Conservation (phyloP, 1,140 invertebrate genomes). For the Drosophila repletoides region DNA sequence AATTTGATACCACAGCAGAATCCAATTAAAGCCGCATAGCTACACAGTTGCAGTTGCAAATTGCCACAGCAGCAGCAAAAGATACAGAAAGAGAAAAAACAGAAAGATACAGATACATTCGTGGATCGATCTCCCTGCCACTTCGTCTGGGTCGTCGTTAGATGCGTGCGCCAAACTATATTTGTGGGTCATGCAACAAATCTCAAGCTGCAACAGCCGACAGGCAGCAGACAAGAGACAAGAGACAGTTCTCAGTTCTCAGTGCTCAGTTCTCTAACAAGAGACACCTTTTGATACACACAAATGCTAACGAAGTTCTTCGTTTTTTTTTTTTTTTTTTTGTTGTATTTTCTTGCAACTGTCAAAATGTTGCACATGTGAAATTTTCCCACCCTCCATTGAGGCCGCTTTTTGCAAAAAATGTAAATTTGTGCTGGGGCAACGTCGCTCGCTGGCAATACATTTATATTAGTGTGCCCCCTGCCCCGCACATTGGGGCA, state of each 20-base stretch:
- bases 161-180: constrained; percentile 72
- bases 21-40: constrained; percentile 70
- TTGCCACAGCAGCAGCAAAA: constrained; percentile 37
- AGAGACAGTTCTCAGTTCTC: background rate
- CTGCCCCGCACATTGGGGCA: no score
- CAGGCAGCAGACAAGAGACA: constrained; percentile 40
- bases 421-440: constrained; percentile 68
- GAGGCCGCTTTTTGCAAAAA: constrained; percentile 57
- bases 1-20: constrained; percentile 70
- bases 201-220: constrained; percentile 42
- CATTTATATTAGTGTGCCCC: constrained; percentile 76
- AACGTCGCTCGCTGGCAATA: constrained; percentile 41
- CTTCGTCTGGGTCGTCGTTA: constrained; percentile 48
- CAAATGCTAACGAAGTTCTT: constrained; percentile 71
- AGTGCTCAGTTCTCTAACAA: constrained; percentile 49
- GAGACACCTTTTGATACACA: constrained; percentile 71
- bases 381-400: constrained; percentile 78
- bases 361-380: constrained; percentile 73
- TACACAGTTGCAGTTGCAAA: constrained; percentile 66
- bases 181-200: constrained; percentile 79
- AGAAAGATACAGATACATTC: background rate
- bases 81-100: background rate
- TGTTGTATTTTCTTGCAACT: constrained; percentile 36
- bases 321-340: constrained; percentile 9
- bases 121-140: constrained; percentile 30